Conservation (phyloP, 2,888 invertebrate species). For the Rhingia campestris region DNA sequence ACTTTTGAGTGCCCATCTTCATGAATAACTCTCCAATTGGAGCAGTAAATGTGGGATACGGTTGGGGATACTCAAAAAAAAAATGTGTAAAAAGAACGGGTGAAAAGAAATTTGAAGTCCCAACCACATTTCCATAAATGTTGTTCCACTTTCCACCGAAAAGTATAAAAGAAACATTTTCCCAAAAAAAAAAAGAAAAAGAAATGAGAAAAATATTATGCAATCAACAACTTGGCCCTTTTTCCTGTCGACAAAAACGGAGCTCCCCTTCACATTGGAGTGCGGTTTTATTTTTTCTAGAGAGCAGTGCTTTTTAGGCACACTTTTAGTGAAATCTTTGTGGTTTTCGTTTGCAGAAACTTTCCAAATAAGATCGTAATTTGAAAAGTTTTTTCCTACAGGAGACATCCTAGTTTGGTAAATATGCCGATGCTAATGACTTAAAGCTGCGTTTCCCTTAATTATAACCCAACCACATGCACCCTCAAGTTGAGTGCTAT, state of each 20-base stretch:
- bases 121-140: slow-evolving; percentile 23
- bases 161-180: slow-evolving; percentile 16
- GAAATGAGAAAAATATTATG: slow-evolving; percentile 8
- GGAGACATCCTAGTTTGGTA: background rate
- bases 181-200: background rate
- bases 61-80: background rate
- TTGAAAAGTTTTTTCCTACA: slow-evolving; percentile 21
- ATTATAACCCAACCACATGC: slow-evolving; percentile 30
- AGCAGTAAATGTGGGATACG: background rate
- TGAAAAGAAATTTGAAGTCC: slow-evolving; percentile 7
- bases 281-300: background rate
- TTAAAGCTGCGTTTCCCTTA: slow-evolving; percentile 40
- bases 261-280: slow-evolving; percentile 24
- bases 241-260: slow-evolving; percentile 17
- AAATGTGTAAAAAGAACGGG: background rate
- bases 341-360: slow-evolving; percentile 2
- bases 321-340: slow-evolving; percentile 1
- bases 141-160: slow-evolving; percentile 1
- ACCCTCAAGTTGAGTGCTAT: slow-evolving; percentile 35
- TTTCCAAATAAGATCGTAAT: slow-evolving; percentile 12
- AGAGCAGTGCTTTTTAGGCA: background rate
- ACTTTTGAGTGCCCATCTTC: background rate
- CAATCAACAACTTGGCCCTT: background rate
- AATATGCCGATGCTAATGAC: slow-evolving; percentile 43
- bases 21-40: background rate